Evolutionary conservation across 92 coral and sea anemone genomes (phyloP).

Genomic region (Palythoa heliodiscus): DNA sequence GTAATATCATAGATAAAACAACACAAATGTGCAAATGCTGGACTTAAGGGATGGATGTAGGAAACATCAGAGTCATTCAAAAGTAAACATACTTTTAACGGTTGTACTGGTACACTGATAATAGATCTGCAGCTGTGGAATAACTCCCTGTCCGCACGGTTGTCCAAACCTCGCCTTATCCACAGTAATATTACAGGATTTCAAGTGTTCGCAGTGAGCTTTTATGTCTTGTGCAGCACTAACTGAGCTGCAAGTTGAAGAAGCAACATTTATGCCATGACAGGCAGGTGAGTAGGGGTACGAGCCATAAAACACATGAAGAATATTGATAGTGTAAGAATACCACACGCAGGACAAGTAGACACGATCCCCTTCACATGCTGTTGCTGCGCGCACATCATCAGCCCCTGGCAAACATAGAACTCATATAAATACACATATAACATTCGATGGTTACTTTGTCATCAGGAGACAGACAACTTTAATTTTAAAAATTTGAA

Average conservation of each 20-base stretch:
- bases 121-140: constrained; percentile 21
- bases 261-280: constrained; percentile 3
- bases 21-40: no score
- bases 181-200: constrained; percentile 22
- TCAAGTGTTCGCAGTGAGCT: constrained; percentile 24
- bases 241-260: constrained; percentile 31
- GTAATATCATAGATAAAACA: no score
- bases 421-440: neutral
- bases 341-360: constrained; percentile 10
- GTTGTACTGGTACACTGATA: constrained; percentile 45
- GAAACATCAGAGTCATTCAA: neutral
- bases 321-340: constrained; percentile 21
- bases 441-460: no score
- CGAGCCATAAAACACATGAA: constrained; percentile 37
- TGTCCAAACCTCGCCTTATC: constrained; percentile 21
- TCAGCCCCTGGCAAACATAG: constrained; percentile 26
- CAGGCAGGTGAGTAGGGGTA: constrained; percentile 12
- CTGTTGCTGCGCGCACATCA: constrained; percentile 20
- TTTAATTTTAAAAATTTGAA: no score
- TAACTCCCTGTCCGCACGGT: constrained; percentile 14
- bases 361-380: constrained; percentile 15
- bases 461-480: no score
- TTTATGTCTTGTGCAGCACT: constrained; percentile 14
- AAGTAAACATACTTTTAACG: constrained; percentile 17
- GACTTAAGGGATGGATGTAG: neutral